Conservation (phyloP, 2,888 invertebrate species). For the Synergus gifuensis region DNA sequence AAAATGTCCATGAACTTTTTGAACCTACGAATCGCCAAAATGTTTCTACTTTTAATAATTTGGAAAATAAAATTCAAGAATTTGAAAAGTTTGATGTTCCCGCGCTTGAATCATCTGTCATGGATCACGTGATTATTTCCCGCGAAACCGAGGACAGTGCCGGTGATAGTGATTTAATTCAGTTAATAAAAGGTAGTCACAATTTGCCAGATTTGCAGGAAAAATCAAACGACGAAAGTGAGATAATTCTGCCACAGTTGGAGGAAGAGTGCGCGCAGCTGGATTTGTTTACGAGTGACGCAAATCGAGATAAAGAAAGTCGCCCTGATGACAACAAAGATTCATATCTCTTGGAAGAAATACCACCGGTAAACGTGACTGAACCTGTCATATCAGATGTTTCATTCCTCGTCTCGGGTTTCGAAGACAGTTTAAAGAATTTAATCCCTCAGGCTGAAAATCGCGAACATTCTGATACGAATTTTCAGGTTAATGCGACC, state of each 20-base stretch:
- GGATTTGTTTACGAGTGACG: not conserved
- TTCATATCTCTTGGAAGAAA: not conserved
- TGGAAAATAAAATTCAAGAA: not conserved
- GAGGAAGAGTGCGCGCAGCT: not conserved
- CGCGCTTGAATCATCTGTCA: not conserved
- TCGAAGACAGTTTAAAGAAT: not conserved
- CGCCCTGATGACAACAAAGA: not conserved
- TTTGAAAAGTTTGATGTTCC: not conserved
- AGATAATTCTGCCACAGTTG: not conserved
- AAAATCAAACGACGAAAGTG: not conserved
- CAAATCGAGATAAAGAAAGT: not conserved
- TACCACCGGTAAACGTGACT: not conserved
- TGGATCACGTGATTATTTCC: not conserved
- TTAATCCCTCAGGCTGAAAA: not conserved
- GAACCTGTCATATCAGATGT: not conserved
- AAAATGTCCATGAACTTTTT: slow-evolving; percentile 44
- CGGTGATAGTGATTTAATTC: slow-evolving; percentile 8
- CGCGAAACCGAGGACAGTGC: not conserved
- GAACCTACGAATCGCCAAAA: slow-evolving; percentile 4
- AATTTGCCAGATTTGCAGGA: slow-evolving; percentile 48
- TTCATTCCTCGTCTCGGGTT: not conserved
- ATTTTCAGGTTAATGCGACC: not conserved
- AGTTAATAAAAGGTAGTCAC: not conserved
- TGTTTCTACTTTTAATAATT: not conserved
- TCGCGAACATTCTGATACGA: not conserved